Base-by-base conservation (phyloP, 2,113 vertebrate species). In the Pedetes capensis region DNA sequence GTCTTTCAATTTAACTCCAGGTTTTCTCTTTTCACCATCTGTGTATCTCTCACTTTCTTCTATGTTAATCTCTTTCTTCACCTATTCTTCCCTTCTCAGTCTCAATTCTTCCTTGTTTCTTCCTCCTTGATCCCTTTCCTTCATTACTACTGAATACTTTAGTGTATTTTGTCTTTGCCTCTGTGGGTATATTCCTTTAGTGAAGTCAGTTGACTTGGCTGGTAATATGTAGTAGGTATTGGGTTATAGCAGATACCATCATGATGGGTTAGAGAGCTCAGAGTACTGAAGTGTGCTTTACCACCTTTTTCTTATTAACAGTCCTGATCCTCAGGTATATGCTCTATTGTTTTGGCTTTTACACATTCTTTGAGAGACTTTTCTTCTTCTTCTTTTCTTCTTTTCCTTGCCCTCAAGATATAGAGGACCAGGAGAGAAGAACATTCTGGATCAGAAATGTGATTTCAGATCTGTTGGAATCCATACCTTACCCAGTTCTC, bases 221-320 rank as follows among this genome's bases (percentile, higher is more conserved):
- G 47, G 18, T 34, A 25, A 32, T 6, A 8, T 14, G 16, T 5
- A 68, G 17, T 66, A 39, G 20, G 6, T 5, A 17, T 27, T 61
- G 59, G 59, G 59, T 61, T 20, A 27, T 61, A 27, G 22, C 27
- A 14, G 29, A 18, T 17, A 20, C 44, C 23, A n/a, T 51, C 10
- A 16, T 13, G 37, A 6, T 32, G 1, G 20, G 5, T 25, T 6
- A 34, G n/a, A 53, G 42, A 51, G 4, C 2, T 20, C 3, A 13
- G 51, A 20, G 7, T 2, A 2, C 69, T 59, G 1, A 1, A 13
- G 1, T 3, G 1, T 16, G 0, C 49, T 59, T 75, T 11, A n/a
- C n/a, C 9, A n/a, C 8, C 8, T 2, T n/a, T n/a, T n/a, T 57
- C 6, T 68, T 13, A n/a, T 34, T 18, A 61, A 42, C 34, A 59